Evolutionary conservation across 2,797 vertebrate species (phyloP).

Genomic region (Sebastes goodei): DNA sequence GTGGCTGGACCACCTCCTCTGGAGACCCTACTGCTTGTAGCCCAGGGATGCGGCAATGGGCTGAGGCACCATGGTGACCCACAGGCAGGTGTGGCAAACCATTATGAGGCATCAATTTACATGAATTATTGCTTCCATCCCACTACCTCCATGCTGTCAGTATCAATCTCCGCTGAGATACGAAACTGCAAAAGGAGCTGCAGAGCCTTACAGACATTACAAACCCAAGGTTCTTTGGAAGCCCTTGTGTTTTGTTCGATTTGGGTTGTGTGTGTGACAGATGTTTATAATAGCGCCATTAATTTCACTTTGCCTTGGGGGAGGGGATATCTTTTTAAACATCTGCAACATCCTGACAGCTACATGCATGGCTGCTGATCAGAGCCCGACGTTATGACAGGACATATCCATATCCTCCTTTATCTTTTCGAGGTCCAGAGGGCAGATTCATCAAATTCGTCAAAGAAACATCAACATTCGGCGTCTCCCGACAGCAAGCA

Average conservation of each 20-base stretch:
- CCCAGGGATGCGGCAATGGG: not conserved
- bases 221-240: constrained; percentile 34
- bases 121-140: constrained; percentile 19
- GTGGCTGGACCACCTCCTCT: not conserved
- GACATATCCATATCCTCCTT: constrained; percentile 10
- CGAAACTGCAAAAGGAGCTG: constrained; percentile 5
- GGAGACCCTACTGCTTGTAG: not conserved
- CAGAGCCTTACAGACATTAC: not conserved
- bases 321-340: constrained; percentile 43
- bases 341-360: constrained; percentile 61
- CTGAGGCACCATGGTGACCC: constrained; percentile 2
- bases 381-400: constrained; percentile 22
- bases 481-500: not conserved
- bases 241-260: constrained; percentile 48
- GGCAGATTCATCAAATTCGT: constrained; percentile 30
- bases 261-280: constrained; percentile 66
- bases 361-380: constrained; percentile 57
- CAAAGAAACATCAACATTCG: not conserved
- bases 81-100: constrained; percentile 16
- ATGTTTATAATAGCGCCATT: constrained; percentile 68
- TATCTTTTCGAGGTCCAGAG: constrained; percentile 26
- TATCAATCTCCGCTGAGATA: not conserved
- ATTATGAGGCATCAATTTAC: constrained; percentile 1
- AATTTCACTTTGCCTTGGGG: constrained; percentile 58
- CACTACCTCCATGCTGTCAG: not conserved